A percentile compares a stretch with the other conserved stretches of the same genome.
Conservation (phyloP, 1,140 invertebrate genomes). For the Pemphigus obesinymphae region DNA sequence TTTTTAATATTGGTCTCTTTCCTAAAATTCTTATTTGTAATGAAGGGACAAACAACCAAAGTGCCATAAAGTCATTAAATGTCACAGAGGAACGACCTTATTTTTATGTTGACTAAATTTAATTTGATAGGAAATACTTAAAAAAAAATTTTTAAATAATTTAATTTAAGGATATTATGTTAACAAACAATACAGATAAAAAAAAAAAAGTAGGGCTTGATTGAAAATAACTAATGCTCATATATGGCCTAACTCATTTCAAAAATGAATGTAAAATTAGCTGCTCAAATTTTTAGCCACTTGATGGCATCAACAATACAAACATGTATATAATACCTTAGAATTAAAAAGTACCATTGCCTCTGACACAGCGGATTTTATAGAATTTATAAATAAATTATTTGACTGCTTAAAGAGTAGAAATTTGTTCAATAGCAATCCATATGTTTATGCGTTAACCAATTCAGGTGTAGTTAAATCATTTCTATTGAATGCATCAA, state of each 20-base stretch:
- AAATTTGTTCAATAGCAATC: not conserved
- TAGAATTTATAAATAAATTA: not conserved
- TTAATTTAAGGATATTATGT: no score
- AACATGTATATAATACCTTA: not conserved
- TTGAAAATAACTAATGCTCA: not conserved
- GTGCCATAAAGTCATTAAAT: not conserved
- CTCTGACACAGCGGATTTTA: not conserved
- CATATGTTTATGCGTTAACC: not conserved
- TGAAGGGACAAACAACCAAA: not conserved
- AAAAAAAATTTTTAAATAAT: not conserved
- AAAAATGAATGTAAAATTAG: not conserved
- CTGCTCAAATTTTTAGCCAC: not conserved
- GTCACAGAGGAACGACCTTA: not conserved
- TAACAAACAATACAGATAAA: no score
- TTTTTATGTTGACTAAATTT: not conserved
- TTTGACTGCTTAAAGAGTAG: constrained; percentile 6
- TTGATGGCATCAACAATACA: not conserved
- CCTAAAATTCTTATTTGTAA: no score
- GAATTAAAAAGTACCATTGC: not conserved
- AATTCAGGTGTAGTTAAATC: not conserved
- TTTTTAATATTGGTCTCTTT: no score
- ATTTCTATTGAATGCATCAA: not conserved
- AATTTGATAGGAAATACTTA: not conserved
- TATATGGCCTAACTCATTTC: not conserved
- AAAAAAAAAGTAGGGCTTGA: not conserved